A percentile compares a stretch with the other conserved stretches of the same genome.
Conservation (phyloP, 2,888 invertebrate species). For the Tenthredo scrophulariae region DNA sequence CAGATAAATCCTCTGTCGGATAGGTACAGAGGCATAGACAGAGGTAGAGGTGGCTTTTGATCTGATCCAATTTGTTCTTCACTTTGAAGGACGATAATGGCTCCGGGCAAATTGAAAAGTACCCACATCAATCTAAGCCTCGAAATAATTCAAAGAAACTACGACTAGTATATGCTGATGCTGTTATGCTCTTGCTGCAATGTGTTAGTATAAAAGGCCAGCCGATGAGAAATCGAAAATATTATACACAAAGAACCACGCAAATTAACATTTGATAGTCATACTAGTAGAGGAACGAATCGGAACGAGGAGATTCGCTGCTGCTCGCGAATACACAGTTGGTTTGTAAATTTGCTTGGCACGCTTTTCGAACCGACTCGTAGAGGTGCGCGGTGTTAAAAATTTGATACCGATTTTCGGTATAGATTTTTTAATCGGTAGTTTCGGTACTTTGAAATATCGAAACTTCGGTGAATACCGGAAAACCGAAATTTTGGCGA, state of each 20-base stretch:
- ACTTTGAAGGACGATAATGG: slow-evolving; percentile 15
- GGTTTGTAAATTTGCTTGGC: slow-evolving; percentile 21
- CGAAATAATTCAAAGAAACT: not conserved
- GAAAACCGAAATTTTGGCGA: too few relatives aligned
- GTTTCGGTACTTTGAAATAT: too few relatives aligned
- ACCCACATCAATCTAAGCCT: slow-evolving; percentile 5
- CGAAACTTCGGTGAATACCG: too few relatives aligned
- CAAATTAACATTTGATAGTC: not conserved
- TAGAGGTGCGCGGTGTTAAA: too few relatives aligned
- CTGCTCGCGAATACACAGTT: not conserved
- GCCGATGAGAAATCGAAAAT: not conserved
- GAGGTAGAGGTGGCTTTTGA: slow-evolving; percentile 9
- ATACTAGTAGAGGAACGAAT: not conserved
- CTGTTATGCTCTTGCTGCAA: not conserved
- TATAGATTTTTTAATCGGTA: too few relatives aligned
- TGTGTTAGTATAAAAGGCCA: not conserved
- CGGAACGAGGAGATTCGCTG: not conserved
- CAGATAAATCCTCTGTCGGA: not conserved
- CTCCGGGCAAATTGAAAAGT: slow-evolving; percentile 37
- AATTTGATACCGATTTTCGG: too few relatives aligned
- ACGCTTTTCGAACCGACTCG: slow-evolving; percentile 7
- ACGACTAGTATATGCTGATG: not conserved
- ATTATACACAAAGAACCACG: not conserved
- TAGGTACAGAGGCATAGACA: not conserved
- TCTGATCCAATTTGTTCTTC: slow-evolving; percentile 43